phyloP scores from a whole-genome alignment of 2,113 vertebrate species.

The Silurus meridionalis region DNA sequence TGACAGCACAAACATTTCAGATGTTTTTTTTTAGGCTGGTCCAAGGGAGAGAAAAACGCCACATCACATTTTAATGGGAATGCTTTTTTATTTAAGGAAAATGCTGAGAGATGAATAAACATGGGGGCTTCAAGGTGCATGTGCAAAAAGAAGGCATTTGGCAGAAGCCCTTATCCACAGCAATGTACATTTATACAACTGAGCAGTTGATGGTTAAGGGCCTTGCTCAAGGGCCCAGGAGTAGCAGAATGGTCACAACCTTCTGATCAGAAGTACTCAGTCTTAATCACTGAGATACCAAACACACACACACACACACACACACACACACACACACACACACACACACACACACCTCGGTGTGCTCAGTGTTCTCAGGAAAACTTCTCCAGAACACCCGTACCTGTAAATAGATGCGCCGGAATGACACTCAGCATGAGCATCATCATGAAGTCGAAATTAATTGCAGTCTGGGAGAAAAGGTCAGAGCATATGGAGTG shows the following conservation, averaged over 20 bases:
- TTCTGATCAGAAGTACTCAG: too few species aligned
- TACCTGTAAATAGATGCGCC: background rate
- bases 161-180: too few species aligned
- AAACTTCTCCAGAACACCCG: background rate
- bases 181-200: too few species aligned
- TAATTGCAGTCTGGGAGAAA: conserved; percentile 16
- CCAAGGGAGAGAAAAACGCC: background rate
- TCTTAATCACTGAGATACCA: too few species aligned
- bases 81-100: background rate
- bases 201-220: too few species aligned
- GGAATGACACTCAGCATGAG: background rate
- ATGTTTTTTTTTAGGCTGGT: background rate
- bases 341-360: background rate
- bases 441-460: background rate
- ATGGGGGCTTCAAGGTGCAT: background rate
- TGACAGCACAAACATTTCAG: background rate
- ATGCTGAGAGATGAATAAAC: background rate
- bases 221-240: too few species aligned
- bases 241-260: too few species aligned
- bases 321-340: too few species aligned
- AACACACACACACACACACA: too few species aligned
- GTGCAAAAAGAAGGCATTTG: background rate
- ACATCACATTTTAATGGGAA: background rate
- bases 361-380: background rate
- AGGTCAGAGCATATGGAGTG: background rate